These are phyloP conservation scores for Pogonognathellus flavescens DNA, from an alignment of 1,140 invertebrate genomes.

Conservation along the genomic window DNA sequence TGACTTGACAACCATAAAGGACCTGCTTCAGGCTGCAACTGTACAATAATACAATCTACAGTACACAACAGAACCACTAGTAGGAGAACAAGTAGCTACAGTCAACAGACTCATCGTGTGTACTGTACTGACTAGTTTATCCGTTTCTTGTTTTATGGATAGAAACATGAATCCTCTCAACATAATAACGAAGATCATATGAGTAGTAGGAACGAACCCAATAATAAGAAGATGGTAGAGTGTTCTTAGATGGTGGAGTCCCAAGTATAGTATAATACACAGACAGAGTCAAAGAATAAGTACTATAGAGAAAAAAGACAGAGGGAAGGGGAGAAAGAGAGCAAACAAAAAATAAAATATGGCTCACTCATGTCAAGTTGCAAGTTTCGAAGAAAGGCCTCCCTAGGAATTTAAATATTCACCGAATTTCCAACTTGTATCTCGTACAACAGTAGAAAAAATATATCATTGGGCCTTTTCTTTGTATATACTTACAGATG, in stretches of 20 bases:
- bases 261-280: background rate
- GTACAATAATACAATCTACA: constrained; percentile 4
- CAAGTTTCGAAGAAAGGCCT: constrained; percentile 42
- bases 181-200: constrained; percentile 35
- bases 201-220: background rate
- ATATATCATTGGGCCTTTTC: constrained; percentile 45
- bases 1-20: constrained; percentile 41
- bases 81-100: background rate
- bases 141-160: constrained; percentile 38
- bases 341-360: constrained; percentile 56
- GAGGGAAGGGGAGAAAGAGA: constrained; percentile 40
- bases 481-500: constrained; percentile 21
- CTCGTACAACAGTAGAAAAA: constrained; percentile 17
- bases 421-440: constrained; percentile 43
- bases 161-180: constrained; percentile 38
- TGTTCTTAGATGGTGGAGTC: background rate
- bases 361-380: constrained; percentile 53
- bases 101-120: background rate
- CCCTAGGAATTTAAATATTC: constrained; percentile 51
- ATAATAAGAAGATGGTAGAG: background rate
- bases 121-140: constrained; percentile 13
- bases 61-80: background rate
- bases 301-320: background rate
- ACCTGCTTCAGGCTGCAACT: background rate
- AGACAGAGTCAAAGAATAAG: background rate